phyloP scores from a whole-genome alignment of 2,113 vertebrate genomes.

The Fregetta grallaria region DNA sequence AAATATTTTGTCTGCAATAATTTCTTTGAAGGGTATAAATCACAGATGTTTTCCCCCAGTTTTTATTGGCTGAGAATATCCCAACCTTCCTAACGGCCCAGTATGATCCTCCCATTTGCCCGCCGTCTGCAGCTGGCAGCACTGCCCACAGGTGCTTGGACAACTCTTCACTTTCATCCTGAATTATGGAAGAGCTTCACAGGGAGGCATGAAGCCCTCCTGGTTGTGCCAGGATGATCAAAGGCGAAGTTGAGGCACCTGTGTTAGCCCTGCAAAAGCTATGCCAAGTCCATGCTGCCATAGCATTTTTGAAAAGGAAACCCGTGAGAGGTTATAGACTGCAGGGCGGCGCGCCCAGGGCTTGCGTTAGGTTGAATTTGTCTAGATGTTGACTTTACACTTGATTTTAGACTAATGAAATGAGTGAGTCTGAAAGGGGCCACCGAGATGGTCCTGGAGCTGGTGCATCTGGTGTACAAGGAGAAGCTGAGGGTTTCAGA shows the following conservation, averaged over 20 bases:
- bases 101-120: neutral
- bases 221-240: neutral
- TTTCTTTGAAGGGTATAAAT: neutral
- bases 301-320: neutral
- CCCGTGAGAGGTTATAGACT: neutral
- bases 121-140: neutral
- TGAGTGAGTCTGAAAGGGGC: neutral
- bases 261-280: neutral
- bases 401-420: neutral
- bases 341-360: neutral
- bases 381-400: neutral
- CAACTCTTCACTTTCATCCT: neutral
- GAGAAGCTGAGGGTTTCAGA: neutral
- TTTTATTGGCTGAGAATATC: neutral
- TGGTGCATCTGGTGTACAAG: neutral
- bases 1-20: neutral
- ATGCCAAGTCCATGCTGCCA: fast-evolving
- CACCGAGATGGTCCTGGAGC: neutral
- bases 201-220: neutral
- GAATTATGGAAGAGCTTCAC: neutral
- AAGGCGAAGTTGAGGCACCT: neutral
- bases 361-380: neutral
- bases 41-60: neutral
- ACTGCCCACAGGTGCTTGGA: neutral
- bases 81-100: neutral